Evolutionary conservation across 1,140 invertebrate species (phyloP), one percentile per base, ranked within the genome.

Genomic region (Caenorhabditis inopinata): DNA sequence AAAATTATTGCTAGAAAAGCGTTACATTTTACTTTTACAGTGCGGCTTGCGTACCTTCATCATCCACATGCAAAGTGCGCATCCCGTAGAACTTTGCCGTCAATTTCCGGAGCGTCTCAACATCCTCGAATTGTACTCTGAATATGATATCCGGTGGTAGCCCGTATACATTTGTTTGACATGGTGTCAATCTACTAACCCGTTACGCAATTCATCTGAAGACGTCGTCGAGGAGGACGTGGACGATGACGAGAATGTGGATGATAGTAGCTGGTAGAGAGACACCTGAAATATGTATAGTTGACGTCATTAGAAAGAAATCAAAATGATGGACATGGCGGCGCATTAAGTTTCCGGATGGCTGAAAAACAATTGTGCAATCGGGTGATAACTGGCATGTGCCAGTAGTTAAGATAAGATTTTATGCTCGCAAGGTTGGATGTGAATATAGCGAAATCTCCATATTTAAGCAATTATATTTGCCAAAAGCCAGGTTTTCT

Each of bases 71-170:
- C 23, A 83, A 25, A 1, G 21, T 78, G 25, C 77, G 38, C 23
- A 49, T 35, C 23, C 82, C 75, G 48, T 82, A 53, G 48, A 58
- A 83, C 48, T 73, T 23, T 0, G 82, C 53, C 47, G 79, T 83
- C 75, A 23, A 27, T 49, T 76, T 29, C 38, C 21, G 11, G 9
- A 38, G 46, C 29, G 2, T 78, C 42, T 27, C 62, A 18, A 48
- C 74, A 76, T 32, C 58, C 32, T 68, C 32, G 12, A 38, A 16
- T 38, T 32, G 58, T 42, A 42, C n/a, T 21, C 58, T 42, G n/a
- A 16, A 38, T 38, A 51, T 78, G 38, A 79, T 62, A 79, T 51
- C 38, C 78, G 58, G 45, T 49, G n/a, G n/a, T n/a, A n/a, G n/a
- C n/a, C n/a, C 38, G 46, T 29, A 18, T 79, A 5, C 9, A 48